Percentiles rank a stretch among this genome's conserved stretches.
Evolutionary conservation across 1,140 invertebrate species (phyloP).

Genomic region (Formica selysi): DNA sequence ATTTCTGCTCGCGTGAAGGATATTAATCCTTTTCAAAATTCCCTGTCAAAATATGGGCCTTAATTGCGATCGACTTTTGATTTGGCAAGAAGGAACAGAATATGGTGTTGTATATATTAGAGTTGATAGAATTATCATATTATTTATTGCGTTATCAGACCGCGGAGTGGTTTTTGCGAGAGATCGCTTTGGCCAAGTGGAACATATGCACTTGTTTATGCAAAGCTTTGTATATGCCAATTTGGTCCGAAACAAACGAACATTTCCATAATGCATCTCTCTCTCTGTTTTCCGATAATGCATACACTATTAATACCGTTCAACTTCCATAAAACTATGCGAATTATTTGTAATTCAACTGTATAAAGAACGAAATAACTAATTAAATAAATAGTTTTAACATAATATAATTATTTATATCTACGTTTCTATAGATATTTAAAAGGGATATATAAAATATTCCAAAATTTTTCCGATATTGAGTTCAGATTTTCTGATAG

Average conservation of each 20-base stretch:
- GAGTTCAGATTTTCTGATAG: constrained; percentile 16
- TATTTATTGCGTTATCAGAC: constrained; percentile 39
- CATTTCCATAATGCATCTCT: constrained; percentile 51
- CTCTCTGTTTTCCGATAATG: constrained; percentile 54
- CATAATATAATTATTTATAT: constrained; percentile 37
- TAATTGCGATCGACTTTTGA: not conserved
- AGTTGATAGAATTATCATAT: constrained; percentile 33
- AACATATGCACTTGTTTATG: constrained; percentile 57
- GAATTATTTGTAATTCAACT: constrained; percentile 26
- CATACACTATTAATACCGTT: constrained; percentile 22
- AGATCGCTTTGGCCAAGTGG: constrained; percentile 21
- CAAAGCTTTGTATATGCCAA: constrained; percentile 36
- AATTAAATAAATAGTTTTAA: constrained; percentile 45
- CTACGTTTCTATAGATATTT: not conserved
- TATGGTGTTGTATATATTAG: not conserved
- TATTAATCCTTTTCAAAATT: constrained; percentile 28
- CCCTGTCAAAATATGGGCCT: not conserved
- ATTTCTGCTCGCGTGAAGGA: not conserved
- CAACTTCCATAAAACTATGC: constrained; percentile 30
- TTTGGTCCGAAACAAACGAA: constrained; percentile 50
- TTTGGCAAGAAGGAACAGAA: not conserved
- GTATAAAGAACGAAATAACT: constrained; percentile 7
- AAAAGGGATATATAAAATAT: not conserved
- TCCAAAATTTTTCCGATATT: not conserved
- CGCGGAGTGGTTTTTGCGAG: constrained; percentile 37